phyloP scores from a whole-genome alignment of 1,140 invertebrate genomes.

The Matsumurasca onukii region DNA sequence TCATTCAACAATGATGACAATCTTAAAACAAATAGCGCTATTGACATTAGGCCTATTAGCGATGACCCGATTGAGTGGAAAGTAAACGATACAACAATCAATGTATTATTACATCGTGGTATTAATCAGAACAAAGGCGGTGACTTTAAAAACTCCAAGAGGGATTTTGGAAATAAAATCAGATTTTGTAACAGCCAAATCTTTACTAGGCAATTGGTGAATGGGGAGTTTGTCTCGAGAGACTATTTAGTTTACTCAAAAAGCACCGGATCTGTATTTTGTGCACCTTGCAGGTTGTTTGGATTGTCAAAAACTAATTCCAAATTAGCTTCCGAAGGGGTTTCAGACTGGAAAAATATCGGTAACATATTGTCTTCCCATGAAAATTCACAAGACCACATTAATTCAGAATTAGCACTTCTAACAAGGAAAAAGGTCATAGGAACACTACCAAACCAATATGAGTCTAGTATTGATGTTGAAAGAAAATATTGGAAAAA shows the following conservation, averaged over 20 bases:
- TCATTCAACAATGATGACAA: too few species aligned
- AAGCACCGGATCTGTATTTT: constrained; percentile 41
- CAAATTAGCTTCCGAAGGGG: constrained; percentile 35
- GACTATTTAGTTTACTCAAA: constrained; percentile 38
- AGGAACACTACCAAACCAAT: constrained; percentile 30
- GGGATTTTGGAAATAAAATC: constrained; percentile 30
- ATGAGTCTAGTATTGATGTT: constrained; percentile 22
- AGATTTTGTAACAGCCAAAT: constrained; percentile 28
- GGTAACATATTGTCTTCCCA: constrained; percentile 34
- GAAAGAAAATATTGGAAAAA: constrained; percentile 37
- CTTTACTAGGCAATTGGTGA: constrained; percentile 37
- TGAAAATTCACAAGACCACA: constrained; percentile 41
- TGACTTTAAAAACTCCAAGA: constrained; percentile 28
- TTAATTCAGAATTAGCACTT: constrained; percentile 31
- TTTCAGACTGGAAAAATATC: constrained; percentile 43
- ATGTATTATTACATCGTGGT: too few species aligned
- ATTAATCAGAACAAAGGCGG: neutral
- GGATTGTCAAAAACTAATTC: constrained; percentile 28
- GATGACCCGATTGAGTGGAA: too few species aligned
- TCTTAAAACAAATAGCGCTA: too few species aligned
- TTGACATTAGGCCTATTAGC: too few species aligned
- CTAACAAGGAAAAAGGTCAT: constrained; percentile 30
- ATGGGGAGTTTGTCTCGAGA: constrained; percentile 31
- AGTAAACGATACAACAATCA: too few species aligned
- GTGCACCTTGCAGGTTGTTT: constrained; percentile 33